Conservation (phyloP, 2,113 vertebrate species). For the Zingel zingel region DNA sequence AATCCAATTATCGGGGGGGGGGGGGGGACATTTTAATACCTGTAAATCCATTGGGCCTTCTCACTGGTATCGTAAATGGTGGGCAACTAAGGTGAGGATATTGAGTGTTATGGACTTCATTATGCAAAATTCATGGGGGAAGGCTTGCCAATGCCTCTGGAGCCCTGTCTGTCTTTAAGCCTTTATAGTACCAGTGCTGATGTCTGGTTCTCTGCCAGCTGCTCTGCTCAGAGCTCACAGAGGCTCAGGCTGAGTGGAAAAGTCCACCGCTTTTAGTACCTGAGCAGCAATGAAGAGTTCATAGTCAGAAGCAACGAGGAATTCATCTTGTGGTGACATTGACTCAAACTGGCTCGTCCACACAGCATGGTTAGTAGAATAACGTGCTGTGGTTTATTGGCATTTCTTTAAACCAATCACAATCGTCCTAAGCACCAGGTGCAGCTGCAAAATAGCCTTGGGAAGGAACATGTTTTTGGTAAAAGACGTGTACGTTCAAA, state of each 20-base stretch:
- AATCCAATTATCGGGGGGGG: constrained; percentile 73
- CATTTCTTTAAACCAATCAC: too few relatives aligned
- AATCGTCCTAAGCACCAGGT: too few relatives aligned
- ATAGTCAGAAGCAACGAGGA: constrained; percentile 26
- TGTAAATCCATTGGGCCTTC: constrained; percentile 66
- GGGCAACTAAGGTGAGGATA: constrained; percentile 63
- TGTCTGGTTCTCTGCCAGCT: constrained; percentile 63
- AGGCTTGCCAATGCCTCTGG: constrained; percentile 60
- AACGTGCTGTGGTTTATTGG: too few relatives aligned
- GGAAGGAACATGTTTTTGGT: too few relatives aligned
- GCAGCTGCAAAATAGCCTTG: too few relatives aligned
- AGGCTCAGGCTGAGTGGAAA: constrained; percentile 58
- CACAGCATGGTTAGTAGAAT: too few relatives aligned
- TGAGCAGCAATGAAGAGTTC: constrained; percentile 49
- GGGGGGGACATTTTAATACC: constrained; percentile 73
- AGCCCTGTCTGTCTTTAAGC: constrained; percentile 57
- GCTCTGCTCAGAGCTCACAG: constrained; percentile 57
- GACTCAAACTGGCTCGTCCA: constrained; percentile 1
- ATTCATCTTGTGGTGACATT: constrained; percentile 11
- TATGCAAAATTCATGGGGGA: constrained; percentile 60
- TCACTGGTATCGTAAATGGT: constrained; percentile 55
- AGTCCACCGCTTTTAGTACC: constrained; percentile 55
- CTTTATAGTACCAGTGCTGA: constrained; percentile 61
- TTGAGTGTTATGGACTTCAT: constrained; percentile 66
- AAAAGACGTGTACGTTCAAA: too few relatives aligned